Base-by-base conservation (phyloP, 2,888 invertebrate species). In the Linnaemya vulpina region DNA sequence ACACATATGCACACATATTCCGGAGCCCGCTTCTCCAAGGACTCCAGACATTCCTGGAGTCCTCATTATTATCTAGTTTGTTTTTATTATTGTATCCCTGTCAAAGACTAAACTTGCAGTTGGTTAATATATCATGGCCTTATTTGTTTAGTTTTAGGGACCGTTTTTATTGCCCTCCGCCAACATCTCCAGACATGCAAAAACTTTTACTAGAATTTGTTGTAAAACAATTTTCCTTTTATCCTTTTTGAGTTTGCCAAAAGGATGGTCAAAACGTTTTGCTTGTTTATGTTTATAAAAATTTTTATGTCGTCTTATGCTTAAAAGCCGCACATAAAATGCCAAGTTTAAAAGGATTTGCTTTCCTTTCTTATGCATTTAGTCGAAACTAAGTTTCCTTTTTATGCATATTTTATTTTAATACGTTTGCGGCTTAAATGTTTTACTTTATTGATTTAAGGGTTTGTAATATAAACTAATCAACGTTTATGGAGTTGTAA, bases 361-460 rank as follows among this genome's bases (percentile, higher is more conserved):
- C 13, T 17, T 17, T 55, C n/a, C 7, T 4, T 30, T 67, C 51
- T 73, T 73, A 15, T 40, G 15, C 15, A 15, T 55, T 53, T 22
- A 22, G n/a, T 43, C 3, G 11, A 30, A 58, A 71, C 30, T 60
- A 20, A 43, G 25, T 46, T 60, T 46, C 46, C 17, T 46, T 58
- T 43, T 17, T 8, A 15, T 11, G 15, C 17, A 25, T 60, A 13
- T 43, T 58, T 58, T 60, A 38, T 58, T 35, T n/a, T 30, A n/a
- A 58, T 35, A 25, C n/a, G 15, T 58, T 58, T 60, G 35, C 17
- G 17, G 17, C 11, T 38, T 38, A 60, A 17, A 15, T 62, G 62
- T 62, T 73, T 63, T 40, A 13, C 53, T 65, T 75, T 55, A 65
- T 75, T 30, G 40, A 65, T 75, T 75, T 53, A 43, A 20, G 53